Conservation (phyloP, 2,113 vertebrate genomes). For the Dasyprocta punctata region DNA sequence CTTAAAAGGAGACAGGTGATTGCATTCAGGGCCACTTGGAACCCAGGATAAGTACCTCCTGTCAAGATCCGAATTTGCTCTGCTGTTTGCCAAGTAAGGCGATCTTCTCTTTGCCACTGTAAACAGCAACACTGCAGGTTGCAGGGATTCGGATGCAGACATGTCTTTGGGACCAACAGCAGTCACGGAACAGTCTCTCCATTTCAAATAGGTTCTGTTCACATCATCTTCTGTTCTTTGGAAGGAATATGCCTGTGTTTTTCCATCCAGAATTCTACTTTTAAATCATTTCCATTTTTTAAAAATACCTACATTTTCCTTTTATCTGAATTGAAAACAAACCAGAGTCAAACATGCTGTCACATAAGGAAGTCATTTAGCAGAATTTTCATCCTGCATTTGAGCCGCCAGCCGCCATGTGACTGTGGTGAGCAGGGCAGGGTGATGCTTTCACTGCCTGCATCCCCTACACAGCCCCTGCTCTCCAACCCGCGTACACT, state of each 20-base stretch:
- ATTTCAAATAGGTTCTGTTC: background rate
- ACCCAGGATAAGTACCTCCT: background rate
- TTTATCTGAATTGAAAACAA: background rate
- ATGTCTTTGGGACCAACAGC: background rate
- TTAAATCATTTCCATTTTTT: background rate
- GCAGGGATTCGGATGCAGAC: background rate
- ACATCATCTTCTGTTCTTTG: background rate
- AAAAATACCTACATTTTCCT: background rate
- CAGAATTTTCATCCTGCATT: background rate
- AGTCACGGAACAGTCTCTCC: background rate
- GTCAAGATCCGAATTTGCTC: background rate
- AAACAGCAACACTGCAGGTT: background rate
- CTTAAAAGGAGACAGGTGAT: background rate
- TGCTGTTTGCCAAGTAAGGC: background rate
- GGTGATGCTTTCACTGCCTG: background rate
- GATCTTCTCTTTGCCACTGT: background rate
- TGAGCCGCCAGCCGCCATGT: background rate
- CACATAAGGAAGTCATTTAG: background rate
- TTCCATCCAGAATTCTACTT: background rate
- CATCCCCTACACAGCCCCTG: rapidly evolving
- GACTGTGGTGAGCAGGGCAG: background rate
- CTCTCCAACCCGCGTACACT: background rate
- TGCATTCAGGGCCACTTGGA: background rate
- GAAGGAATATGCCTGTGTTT: background rate
- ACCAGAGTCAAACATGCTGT: background rate